Evolutionary conservation across 2,113 vertebrate species (phyloP).

Genomic region (Atlantisia rogersi): DNA sequence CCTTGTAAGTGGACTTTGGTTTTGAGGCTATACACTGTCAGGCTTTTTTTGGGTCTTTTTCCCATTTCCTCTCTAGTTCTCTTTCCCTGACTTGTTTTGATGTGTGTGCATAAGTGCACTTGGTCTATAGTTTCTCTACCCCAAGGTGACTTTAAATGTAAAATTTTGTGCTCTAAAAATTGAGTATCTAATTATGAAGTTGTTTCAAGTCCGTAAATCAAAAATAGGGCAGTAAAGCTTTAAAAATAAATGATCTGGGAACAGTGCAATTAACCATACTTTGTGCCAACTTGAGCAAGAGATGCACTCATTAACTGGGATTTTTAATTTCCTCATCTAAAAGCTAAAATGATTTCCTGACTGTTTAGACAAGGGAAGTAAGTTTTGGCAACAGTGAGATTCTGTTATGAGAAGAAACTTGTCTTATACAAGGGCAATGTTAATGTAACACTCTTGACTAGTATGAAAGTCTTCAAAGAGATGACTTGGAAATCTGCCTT

Average conservation of each 20-base stretch:
- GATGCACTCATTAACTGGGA: background rate
- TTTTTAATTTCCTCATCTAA: conserved; percentile 20
- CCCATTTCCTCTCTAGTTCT: background rate
- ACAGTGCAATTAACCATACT: conserved; percentile 3
- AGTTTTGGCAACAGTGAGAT: background rate
- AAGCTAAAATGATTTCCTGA: conserved; percentile 26
- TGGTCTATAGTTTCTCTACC: background rate
- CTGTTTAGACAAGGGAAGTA: conserved; percentile 29
- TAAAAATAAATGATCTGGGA: conserved; percentile 24
- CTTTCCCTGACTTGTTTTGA: background rate
- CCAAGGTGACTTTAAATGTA: conserved; percentile 41
- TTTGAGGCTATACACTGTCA: background rate
- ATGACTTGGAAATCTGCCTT: background rate
- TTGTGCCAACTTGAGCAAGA: background rate
- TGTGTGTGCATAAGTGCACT: background rate
- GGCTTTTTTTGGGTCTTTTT: background rate
- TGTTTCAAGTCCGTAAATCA: background rate
- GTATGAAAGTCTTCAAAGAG: background rate
- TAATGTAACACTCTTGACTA: background rate
- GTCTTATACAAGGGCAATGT: background rate
- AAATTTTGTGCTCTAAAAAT: background rate
- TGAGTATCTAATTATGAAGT: conserved; percentile 16
- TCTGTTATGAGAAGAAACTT: background rate
- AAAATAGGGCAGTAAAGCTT: conserved; percentile 34
- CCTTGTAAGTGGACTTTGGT: background rate